Evolutionary conservation across 2,113 vertebrate species (phyloP).

Genomic region (Orthonyx spaldingii): DNA sequence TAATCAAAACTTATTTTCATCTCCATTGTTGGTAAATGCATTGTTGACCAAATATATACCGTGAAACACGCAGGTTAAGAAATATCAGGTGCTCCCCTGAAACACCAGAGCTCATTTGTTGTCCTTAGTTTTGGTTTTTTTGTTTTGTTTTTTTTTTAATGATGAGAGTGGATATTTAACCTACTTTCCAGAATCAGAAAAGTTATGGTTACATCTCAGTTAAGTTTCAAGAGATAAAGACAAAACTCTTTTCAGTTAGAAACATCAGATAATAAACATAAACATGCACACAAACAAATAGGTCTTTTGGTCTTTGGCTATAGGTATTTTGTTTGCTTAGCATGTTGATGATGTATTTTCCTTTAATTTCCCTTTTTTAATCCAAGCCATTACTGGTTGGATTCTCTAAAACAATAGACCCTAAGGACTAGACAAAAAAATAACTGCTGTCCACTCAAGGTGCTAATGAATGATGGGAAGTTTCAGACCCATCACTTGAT

Average conservation of each 20-base stretch:
- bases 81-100: background rate
- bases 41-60: background rate
- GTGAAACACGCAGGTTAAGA: background rate
- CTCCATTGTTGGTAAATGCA: background rate
- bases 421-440: background rate
- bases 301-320: too few species aligned
- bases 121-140: rapidly evolving
- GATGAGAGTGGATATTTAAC: background rate
- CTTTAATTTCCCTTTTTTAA: background rate
- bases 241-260: background rate
- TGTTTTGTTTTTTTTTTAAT: background rate
- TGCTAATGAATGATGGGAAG: background rate
- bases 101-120: background rate
- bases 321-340: background rate
- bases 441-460: background rate
- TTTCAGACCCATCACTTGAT: background rate
- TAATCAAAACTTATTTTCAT: background rate
- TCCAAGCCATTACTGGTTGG: background rate
- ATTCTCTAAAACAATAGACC: background rate
- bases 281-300: too few species aligned
- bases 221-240: background rate
- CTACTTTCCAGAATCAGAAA: background rate
- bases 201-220: background rate
- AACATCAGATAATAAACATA: background rate
- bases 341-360: background rate